Conservation (phyloP, 2,113 vertebrate genomes). For the Salvelinus fontinalis region DNA sequence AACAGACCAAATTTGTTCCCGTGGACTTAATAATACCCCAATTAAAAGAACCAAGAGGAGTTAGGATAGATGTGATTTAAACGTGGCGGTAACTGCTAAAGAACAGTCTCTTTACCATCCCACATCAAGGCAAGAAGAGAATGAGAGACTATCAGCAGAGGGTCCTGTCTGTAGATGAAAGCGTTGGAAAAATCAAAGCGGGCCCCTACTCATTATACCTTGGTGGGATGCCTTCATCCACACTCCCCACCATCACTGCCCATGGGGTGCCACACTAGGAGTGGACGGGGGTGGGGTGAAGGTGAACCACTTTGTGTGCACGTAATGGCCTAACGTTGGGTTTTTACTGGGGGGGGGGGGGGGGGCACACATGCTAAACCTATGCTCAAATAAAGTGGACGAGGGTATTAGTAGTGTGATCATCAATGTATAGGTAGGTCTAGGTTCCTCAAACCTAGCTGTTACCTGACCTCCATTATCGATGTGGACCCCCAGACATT, state of each 20-base stretch:
- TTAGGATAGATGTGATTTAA: constrained; percentile 35
- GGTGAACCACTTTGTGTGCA: constrained; percentile 14
- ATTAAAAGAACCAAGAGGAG: constrained; percentile 46
- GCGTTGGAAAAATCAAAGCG: constrained; percentile 68
- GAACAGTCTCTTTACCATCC: constrained; percentile 53
- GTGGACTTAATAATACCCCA: constrained; percentile 54
- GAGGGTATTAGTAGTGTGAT: neutral
- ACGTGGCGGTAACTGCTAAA: constrained; percentile 41
- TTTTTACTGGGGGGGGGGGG: neutral
- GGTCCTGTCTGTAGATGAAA: constrained; percentile 72
- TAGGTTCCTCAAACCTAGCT: neutral
- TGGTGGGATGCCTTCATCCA: constrained; percentile 56
- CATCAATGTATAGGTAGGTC: neutral
- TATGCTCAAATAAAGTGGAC: neutral
- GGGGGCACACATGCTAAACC: neutral
- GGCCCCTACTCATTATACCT: constrained; percentile 66
- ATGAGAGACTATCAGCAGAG: constrained; percentile 49
- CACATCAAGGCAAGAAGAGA: constrained; percentile 68
- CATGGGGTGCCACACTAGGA: constrained; percentile 28
- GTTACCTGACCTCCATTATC: neutral
- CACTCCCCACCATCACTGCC: constrained; percentile 34
- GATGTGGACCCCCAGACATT: too few species aligned
- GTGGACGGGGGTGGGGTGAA: constrained; percentile 25
- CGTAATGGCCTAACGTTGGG: constrained; percentile 1
- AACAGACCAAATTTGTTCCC: neutral